Percentiles rank a stretch among this genome's conserved stretches.
Conservation (phyloP, 2,797 vertebrate species). For the Protonibea diacanthus region DNA sequence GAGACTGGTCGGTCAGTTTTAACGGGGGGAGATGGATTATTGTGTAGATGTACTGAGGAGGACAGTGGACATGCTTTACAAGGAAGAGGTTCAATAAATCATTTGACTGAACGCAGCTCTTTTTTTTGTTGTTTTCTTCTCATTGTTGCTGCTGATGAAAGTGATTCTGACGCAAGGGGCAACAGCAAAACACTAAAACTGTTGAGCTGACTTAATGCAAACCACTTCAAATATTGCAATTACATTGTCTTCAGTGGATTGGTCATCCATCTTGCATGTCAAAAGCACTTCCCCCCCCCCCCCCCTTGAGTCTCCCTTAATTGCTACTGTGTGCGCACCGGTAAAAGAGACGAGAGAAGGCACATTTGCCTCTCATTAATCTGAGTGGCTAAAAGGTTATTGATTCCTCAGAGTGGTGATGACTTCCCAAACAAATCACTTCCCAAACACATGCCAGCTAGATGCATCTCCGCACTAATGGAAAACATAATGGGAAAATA, state of each 20-base stretch:
- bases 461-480: conserved; percentile 81
- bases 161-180: conserved; percentile 34
- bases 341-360: conserved; percentile 77
- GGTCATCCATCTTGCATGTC: conserved; percentile 80
- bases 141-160: conserved; percentile 41
- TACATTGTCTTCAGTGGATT: conserved; percentile 71
- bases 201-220: conserved; percentile 55
- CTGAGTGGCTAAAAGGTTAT: conserved; percentile 87
- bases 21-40: conserved; percentile 22
- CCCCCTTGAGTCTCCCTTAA: conserved; percentile 65
- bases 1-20: conserved; percentile 15
- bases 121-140: conserved; percentile 2
- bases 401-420: conserved; percentile 83
- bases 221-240: conserved; percentile 73
- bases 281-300: conserved; percentile 59
- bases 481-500: conserved; percentile 83
- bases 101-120: conserved; percentile 19
- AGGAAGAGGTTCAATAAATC: conserved; percentile 29
- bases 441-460: conserved; percentile 78
- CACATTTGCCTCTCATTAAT: conserved; percentile 86
- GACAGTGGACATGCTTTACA: background rate
- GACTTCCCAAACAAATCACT: conserved; percentile 86
- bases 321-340: conserved; percentile 71
- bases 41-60: background rate
- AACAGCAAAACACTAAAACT: conserved; percentile 23